Base-by-base conservation (phyloP, 2,113 vertebrate species). In the Heliornis fulica region DNA sequence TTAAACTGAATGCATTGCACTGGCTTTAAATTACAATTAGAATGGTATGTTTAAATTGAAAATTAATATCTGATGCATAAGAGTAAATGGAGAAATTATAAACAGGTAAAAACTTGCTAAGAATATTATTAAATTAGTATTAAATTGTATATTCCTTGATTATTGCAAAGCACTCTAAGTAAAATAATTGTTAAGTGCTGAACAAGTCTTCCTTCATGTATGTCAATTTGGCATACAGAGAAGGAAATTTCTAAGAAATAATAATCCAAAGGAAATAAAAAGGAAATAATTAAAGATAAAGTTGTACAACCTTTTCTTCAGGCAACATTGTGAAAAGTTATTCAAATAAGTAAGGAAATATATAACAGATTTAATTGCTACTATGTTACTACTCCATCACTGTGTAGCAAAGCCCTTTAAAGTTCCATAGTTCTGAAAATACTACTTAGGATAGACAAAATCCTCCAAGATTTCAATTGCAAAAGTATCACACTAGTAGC, bases 11-110 rank as follows among this genome's bases (percentile, higher is more conserved):
- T 45, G 74, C 21, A 29, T 71, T 63, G 12, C 53, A 13, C 7
- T 7, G 59, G 57, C 36, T 46, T 92, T 43, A 83, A 51, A 77
- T 95, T 82, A 64, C 34, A 83, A 96, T 93, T 69, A 91, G 88
- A 94, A 85, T 61, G 66, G 88, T 9, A 89, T 97, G 74, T 92
- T 86, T 80, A 59, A 91, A 59, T 75, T 87, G 95, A 91, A 96
- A 92, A 97, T 34, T 72, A 91, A 92, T 92, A 96, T 81, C 69
- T 90, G 29, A 59, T 65, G 68, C 32, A 38, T 74, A 34, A 80
- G 54, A 90, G 59, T 94, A 81, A 77, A 64, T 29, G 15, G 8
- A 86, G 59, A 88, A 90, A 89, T 29, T 3, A 96, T 88, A 96
- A 94, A 91, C 40, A 90, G 86, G 64, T 1, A 8, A 90, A 96